These are phyloP conservation scores for Bathynomus jamesi DNA, from an alignment of 1,140 invertebrate species.

Conservation along the genomic window DNA sequence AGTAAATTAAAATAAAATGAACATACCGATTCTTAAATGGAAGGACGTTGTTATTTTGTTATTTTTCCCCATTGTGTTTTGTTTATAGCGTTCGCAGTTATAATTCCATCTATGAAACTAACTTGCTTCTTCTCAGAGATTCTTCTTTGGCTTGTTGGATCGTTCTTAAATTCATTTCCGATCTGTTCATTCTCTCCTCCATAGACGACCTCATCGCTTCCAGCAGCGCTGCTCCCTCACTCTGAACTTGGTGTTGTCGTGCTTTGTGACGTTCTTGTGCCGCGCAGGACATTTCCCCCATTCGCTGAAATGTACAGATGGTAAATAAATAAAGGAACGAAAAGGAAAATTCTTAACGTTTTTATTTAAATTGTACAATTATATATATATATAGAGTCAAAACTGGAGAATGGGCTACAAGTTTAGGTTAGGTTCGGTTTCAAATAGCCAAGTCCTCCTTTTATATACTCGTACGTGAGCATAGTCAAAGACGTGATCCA, in stretches of 20 bases:
- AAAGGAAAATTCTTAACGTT: too few species aligned
- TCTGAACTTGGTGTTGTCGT: slow-evolving; percentile 7
- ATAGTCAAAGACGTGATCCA: too few species aligned
- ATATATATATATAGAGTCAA: slow-evolving; percentile 9
- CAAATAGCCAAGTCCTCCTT: too few species aligned
- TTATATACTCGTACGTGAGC: too few species aligned
- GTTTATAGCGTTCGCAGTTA: too few species aligned
- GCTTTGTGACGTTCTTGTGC: slow-evolving; percentile 16
- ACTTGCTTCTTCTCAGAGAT: slow-evolving; percentile 20
- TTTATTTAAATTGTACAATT: too few species aligned
- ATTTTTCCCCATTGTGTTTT: too few species aligned
- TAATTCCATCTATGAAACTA: not conserved
- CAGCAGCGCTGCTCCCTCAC: not conserved
- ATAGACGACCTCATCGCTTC: not conserved
- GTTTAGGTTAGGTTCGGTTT: too few species aligned
- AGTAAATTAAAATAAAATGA: not conserved
- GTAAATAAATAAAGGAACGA: slow-evolving; percentile 6
- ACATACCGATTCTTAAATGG: not conserved
- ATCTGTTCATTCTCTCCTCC: slow-evolving; percentile 12
- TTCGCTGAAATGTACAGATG: not conserved
- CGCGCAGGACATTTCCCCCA: slow-evolving; percentile 16
- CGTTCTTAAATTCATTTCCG: slow-evolving; percentile 12
- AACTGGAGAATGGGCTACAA: not conserved
- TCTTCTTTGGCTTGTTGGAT: slow-evolving; percentile 20
- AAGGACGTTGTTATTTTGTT: too few species aligned